These are phyloP conservation scores for Corvus cornix DNA, from an alignment of 2,113 vertebrate genomes.

Conservation along the genomic window DNA sequence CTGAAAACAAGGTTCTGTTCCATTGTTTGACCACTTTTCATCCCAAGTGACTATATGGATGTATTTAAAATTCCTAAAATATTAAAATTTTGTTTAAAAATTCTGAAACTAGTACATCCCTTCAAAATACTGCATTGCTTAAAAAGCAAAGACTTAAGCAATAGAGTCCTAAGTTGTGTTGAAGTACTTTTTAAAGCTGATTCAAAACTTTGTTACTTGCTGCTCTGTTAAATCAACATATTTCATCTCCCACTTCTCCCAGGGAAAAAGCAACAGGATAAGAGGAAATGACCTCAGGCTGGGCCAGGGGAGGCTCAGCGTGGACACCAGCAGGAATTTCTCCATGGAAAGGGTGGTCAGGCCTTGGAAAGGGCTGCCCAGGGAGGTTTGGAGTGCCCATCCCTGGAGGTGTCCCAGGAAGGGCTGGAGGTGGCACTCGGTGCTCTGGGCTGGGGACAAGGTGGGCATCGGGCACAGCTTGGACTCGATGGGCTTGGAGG, in stretches of 20 bases:
- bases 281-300: rapidly evolving
- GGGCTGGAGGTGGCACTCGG: not conserved
- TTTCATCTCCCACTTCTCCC: not conserved
- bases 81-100: not conserved
- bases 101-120: not conserved
- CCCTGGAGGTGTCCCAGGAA: not conserved
- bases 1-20: not conserved
- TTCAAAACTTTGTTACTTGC: not conserved
- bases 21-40: not conserved
- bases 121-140: not conserved
- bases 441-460: not conserved
- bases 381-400: not conserved
- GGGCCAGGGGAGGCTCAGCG: not conserved
- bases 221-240: not conserved
- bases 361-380: not conserved
- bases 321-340: not conserved
- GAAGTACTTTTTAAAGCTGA: not conserved
- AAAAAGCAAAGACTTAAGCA: not conserved
- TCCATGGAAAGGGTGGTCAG: not conserved
- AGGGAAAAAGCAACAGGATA: rapidly evolving
- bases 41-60: not conserved
- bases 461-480: rapidly evolving
- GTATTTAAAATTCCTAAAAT: not conserved
- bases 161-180: not conserved
- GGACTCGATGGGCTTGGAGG: too few species aligned